These are phyloP conservation scores for Perca schrenkii DNA, from an alignment of 2,113 vertebrate genomes.

Conservation along the genomic window DNA sequence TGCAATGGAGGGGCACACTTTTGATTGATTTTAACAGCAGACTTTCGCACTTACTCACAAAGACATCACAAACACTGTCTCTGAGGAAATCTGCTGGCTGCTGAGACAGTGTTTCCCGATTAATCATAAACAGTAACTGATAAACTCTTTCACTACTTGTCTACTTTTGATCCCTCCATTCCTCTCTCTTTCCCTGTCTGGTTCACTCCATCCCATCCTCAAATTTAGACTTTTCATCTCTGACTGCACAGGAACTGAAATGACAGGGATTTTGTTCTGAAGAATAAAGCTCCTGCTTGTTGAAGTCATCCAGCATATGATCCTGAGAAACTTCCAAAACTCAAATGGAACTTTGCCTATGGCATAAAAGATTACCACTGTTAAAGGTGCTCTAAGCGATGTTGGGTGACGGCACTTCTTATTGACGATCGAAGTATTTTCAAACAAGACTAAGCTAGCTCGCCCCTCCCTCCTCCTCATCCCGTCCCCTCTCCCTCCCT, in stretches of 20 bases:
- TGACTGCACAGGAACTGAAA: conserved; percentile 1
- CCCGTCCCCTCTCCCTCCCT: too few relatives aligned
- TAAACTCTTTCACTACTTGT: background rate
- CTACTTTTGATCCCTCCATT: background rate
- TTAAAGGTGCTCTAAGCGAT: background rate
- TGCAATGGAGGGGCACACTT: background rate
- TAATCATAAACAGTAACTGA: background rate
- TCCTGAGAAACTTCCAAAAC: background rate
- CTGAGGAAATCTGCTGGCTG: conserved; percentile 3
- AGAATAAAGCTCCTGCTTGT: conserved; percentile 30
- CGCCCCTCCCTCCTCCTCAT: too few relatives aligned
- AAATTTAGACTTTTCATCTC: conserved; percentile 39
- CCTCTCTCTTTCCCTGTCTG: background rate
- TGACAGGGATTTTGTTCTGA: conserved; percentile 23
- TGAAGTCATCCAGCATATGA: conserved; percentile 14
- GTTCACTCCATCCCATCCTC: background rate
- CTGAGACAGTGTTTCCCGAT: conserved; percentile 5
- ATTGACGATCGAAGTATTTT: too few relatives aligned
- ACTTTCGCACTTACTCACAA: conserved; percentile 10
- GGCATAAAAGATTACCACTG: background rate
- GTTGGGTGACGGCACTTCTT: too few relatives aligned
- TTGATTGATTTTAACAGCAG: conserved; percentile 6
- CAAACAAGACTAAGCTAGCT: too few relatives aligned
- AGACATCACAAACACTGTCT: conserved; percentile 17
- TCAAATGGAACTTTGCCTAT: background rate